These are phyloP conservation scores for Caenorhabditis sp. DNA, from an alignment of 2,888 invertebrate genomes.

Conservation along the genomic window DNA sequence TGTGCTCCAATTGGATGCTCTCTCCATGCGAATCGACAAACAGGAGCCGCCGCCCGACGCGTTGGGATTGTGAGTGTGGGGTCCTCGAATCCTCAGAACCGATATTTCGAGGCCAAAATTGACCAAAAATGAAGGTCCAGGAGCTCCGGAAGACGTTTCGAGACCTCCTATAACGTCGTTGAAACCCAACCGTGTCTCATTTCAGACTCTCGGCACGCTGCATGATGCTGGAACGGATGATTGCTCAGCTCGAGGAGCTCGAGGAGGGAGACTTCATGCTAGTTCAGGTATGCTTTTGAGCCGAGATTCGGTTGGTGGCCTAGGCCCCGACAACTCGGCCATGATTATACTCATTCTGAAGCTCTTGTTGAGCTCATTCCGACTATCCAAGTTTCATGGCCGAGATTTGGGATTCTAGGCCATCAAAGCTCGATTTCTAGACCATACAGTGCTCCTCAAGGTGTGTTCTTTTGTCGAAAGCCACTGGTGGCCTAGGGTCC, in stretches of 20 bases:
- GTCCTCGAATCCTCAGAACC: no score
- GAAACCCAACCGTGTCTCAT: constrained; percentile 8
- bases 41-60: constrained; percentile 33
- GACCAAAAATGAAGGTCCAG: not conserved
- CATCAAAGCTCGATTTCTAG: no score
- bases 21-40: constrained; percentile 31
- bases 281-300: not conserved
- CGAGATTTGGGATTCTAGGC: no score
- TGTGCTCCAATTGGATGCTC: constrained; percentile 48
- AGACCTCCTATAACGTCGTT: not conserved
- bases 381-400: no score
- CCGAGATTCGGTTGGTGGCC: no score
- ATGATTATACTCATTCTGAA: no score
- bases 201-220: constrained; percentile 54
- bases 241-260: constrained; percentile 7
- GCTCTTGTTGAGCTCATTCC: no score
- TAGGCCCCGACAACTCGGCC: no score
- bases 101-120: not conserved
- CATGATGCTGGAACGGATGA: constrained; percentile 42
- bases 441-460: no score
- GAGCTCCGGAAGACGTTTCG: no score
- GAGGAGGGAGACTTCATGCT: constrained; percentile 41
- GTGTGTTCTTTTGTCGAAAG: no score
- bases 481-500: no score
- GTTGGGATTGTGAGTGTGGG: constrained; percentile 40